Evolutionary conservation across 2,797 vertebrate species (phyloP).

Genomic region (Borostomias antarcticus): DNA sequence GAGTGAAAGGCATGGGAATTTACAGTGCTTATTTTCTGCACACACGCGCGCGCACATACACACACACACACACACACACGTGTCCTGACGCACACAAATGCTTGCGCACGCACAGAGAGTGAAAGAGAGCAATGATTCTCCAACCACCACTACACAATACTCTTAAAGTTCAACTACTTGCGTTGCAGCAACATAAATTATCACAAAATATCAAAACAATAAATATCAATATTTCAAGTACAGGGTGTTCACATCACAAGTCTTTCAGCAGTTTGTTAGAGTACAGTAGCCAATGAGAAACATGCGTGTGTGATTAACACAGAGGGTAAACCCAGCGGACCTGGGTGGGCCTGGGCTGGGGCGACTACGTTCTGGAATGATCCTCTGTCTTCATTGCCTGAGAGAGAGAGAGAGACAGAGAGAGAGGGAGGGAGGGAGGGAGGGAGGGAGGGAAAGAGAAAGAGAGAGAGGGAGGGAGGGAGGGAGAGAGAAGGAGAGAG

Average conservation of each 20-base stretch:
- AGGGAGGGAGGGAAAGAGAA: background rate
- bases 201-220: slow-evolving; percentile 14
- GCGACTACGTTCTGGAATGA: background rate
- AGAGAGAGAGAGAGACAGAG: background rate
- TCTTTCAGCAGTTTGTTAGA: background rate
- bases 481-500: background rate
- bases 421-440: background rate
- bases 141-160: background rate
- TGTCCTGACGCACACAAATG: too few relatives aligned
- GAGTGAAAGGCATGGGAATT: background rate
- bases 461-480: background rate
- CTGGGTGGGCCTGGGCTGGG: background rate
- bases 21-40: background rate
- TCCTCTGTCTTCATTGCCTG: background rate
- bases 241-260: background rate
- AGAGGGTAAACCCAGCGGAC: background rate
- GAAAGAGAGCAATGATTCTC: too few relatives aligned
- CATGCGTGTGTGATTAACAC: background rate
- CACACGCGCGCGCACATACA: background rate
- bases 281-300: background rate
- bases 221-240: slow-evolving; percentile 3
- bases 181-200: background rate
- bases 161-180: background rate
- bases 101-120: background rate
- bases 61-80: background rate